Conservation (phyloP, 2,797 vertebrate species). For the Centropyge bicolor region DNA sequence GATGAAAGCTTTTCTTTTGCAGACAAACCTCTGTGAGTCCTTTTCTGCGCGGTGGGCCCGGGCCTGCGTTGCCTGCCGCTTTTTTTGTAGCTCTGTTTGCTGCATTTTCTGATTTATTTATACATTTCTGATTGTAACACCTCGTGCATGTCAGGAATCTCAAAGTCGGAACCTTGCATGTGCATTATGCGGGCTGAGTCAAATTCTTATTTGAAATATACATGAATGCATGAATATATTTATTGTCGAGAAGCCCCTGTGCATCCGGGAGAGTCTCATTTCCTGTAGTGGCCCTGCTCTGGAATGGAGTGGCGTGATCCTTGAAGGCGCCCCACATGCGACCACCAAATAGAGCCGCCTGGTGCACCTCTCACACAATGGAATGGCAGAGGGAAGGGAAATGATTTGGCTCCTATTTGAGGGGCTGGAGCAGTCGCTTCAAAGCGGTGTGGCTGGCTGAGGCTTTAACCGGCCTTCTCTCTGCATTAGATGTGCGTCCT, state of each 20-base stretch:
- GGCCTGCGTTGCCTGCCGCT: slow-evolving; percentile 54
- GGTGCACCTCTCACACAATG: slow-evolving; percentile 68
- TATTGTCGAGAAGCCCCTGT: slow-evolving; percentile 56
- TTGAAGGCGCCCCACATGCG: slow-evolving; percentile 70
- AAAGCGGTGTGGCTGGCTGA: slow-evolving; percentile 73
- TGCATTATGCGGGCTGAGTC: slow-evolving; percentile 69
- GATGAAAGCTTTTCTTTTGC: slow-evolving; percentile 77
- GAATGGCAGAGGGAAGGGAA: slow-evolving; percentile 70
- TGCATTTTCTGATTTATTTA: slow-evolving; percentile 81
- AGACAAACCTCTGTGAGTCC: slow-evolving; percentile 67
- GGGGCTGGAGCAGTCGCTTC: slow-evolving; percentile 72
- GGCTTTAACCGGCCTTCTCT: slow-evolving; percentile 80
- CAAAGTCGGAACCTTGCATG: slow-evolving; percentile 59
- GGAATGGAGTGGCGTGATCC: slow-evolving; percentile 79
- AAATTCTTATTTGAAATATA: slow-evolving; percentile 76
- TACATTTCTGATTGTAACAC: slow-evolving; percentile 73
- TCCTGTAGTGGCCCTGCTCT: slow-evolving; percentile 66
- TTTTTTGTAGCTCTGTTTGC: slow-evolving; percentile 71
- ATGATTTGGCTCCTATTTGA: slow-evolving; percentile 75
- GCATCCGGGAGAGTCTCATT: slow-evolving; percentile 69
- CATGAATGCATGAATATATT: slow-evolving; percentile 80
- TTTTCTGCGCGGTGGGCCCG: slow-evolving; percentile 27
- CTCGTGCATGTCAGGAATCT: slow-evolving; percentile 66
- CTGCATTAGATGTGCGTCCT: slow-evolving; percentile 80
- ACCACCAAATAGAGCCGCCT: slow-evolving; percentile 64